These are phyloP conservation scores for Ormyrus pomaceus DNA, from an alignment of 2,888 invertebrate species.

Conservation along the genomic window DNA sequence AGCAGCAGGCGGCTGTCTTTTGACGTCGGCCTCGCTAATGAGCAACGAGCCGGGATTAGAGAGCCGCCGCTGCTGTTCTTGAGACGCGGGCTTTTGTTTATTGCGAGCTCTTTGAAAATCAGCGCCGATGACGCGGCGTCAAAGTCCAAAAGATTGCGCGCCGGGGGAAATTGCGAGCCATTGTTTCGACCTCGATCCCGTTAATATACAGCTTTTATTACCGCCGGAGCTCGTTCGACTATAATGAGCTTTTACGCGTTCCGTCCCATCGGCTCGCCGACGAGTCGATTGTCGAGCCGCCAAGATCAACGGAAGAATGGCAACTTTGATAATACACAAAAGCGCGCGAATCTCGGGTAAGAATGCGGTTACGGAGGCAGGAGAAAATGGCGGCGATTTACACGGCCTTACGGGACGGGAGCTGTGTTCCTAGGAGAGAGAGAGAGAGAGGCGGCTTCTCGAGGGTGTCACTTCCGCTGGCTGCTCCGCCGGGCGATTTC, in stretches of 20 bases:
- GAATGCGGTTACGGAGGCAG: neutral
- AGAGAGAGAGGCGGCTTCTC: neutral
- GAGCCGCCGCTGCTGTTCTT: neutral
- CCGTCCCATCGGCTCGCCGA: too few relatives aligned
- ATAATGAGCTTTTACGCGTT: conserved; percentile 40
- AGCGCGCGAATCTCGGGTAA: neutral
- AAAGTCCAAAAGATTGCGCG: neutral
- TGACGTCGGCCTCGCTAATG: conserved; percentile 40
- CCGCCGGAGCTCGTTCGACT: conserved; percentile 1
- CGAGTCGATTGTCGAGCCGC: too few relatives aligned
- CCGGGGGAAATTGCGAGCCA: conserved; percentile 14
- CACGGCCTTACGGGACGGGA: neutral
- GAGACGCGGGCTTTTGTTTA: neutral
- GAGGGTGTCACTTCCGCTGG: too few relatives aligned
- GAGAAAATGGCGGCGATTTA: neutral
- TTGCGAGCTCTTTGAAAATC: conserved; percentile 16
- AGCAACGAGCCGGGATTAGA: conserved; percentile 37
- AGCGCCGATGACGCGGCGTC: neutral
- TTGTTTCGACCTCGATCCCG: conserved; percentile 1
- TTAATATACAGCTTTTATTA: conserved; percentile 38
- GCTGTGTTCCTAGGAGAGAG: neutral
- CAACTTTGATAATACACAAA: too few relatives aligned
- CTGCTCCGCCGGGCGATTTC: conserved; percentile 20
- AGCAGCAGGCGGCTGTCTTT: conserved; percentile 3
- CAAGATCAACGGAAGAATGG: too few relatives aligned